Conservation (phyloP, 2,113 vertebrate genomes). For the Embiotoca jacksoni region DNA sequence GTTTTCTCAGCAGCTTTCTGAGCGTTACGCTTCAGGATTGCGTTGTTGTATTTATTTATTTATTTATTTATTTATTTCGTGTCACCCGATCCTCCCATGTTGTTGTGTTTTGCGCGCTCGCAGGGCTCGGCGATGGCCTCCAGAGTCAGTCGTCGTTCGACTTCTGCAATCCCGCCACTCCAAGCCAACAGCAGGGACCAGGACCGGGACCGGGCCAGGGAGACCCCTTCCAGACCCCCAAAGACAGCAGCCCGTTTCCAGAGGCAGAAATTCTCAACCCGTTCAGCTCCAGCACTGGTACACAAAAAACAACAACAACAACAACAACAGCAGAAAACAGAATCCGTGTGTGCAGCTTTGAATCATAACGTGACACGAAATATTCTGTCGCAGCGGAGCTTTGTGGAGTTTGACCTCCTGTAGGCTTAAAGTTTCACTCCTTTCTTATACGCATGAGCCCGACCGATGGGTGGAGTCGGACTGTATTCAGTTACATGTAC, state of each 20-base stretch:
- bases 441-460: background rate
- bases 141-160: slow-evolving; percentile 85
- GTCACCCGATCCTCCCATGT: background rate
- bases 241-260: slow-evolving; percentile 81
- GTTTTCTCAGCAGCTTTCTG: background rate
- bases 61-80: background rate
- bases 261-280: slow-evolving; percentile 82
- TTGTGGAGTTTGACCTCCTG: slow-evolving; percentile 7
- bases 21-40: too few species aligned
- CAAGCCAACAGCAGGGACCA: slow-evolving; percentile 75
- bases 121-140: slow-evolving; percentile 83
- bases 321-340: background rate
- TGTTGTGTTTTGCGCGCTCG: background rate
- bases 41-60: background rate
- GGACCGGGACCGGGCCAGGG: slow-evolving; percentile 65
- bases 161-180: slow-evolving; percentile 86
- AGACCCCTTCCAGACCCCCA: slow-evolving; percentile 83
- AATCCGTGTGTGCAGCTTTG: background rate
- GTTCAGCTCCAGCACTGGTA: slow-evolving; percentile 86
- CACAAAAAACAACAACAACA: too few species aligned
- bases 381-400: background rate
- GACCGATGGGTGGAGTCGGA: slow-evolving; percentile 4
- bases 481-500: slow-evolving; percentile 9
- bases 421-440: background rate
- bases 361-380: slow-evolving; percentile 14